Evolutionary conservation across 2,888 invertebrate genomes (phyloP).

Genomic region (Plebejus argus): DNA sequence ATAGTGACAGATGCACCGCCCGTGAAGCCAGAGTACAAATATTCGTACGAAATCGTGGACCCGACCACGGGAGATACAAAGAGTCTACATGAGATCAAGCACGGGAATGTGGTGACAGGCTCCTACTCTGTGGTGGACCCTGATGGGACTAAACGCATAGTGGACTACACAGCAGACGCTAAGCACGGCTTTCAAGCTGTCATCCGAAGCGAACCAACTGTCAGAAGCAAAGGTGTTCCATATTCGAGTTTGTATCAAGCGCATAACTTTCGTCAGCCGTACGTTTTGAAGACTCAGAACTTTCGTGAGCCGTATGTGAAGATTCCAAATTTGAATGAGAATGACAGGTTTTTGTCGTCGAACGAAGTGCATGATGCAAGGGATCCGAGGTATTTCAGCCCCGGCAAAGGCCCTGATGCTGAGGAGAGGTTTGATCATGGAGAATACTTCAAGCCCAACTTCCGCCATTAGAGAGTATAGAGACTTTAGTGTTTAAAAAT

Average conservation of each 20-base stretch:
- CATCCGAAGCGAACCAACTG: conserved; percentile 64
- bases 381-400: conserved; percentile 53
- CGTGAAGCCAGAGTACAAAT: conserved; percentile 65
- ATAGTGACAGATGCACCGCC: conserved; percentile 67
- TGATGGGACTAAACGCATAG: conserved; percentile 70
- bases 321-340: neutral
- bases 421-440: conserved; percentile 49
- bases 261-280: conserved; percentile 31
- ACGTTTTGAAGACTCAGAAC: conserved; percentile 14
- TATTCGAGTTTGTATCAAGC: conserved; percentile 37
- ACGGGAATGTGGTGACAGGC: conserved; percentile 66
- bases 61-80: conserved; percentile 73
- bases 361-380: conserved; percentile 33
- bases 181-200: conserved; percentile 78
- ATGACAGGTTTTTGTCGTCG: neutral
- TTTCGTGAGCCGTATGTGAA: neutral
- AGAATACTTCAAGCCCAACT: conserved; percentile 60
- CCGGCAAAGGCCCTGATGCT: conserved; percentile 52
- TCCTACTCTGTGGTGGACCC: conserved; percentile 70
- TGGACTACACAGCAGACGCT: conserved; percentile 75
- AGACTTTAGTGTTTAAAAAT: neutral
- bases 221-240: conserved; percentile 32
- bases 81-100: conserved; percentile 66
- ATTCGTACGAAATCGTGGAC: conserved; percentile 77
- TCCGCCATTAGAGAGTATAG: conserved; percentile 34